These are phyloP conservation scores for Schizotus pectinicornis DNA, from an alignment of 2,888 invertebrate genomes.

Conservation along the genomic window DNA sequence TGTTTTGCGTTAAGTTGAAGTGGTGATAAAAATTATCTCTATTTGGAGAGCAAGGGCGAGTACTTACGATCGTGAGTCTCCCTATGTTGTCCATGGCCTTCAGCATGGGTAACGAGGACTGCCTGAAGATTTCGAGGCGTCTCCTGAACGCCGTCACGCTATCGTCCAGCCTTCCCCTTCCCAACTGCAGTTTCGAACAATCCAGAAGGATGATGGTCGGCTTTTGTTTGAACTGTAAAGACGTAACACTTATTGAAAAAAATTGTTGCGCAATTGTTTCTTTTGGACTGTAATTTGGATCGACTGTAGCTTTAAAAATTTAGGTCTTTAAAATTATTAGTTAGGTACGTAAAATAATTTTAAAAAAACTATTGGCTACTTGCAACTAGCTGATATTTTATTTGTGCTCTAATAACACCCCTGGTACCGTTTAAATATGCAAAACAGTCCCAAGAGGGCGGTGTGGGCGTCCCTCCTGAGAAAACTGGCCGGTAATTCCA, in stretches of 20 bases:
- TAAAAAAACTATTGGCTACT: neutral
- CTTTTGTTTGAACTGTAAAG: conserved; percentile 75
- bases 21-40: too few relatives aligned
- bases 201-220: conserved; percentile 87
- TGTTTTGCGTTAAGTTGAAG: too few relatives aligned
- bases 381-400: neutral
- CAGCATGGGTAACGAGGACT: conserved; percentile 87
- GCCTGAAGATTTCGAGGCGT: conserved; percentile 84
- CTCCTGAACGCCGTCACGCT: conserved; percentile 84
- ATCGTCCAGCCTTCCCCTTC: conserved; percentile 84
- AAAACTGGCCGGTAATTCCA: conserved; percentile 14
- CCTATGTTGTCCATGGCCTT: conserved; percentile 82
- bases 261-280: neutral
- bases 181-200: conserved; percentile 88
- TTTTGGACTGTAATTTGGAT: too few relatives aligned
- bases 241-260: too few relatives aligned
- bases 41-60: too few relatives aligned
- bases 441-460: neutral
- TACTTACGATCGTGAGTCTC: conserved; percentile 82
- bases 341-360: neutral
- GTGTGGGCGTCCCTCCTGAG: neutral
- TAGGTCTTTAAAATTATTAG: neutral
- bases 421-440: conserved; percentile 4
- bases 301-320: too few relatives aligned
- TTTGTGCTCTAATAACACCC: conserved; percentile 3